A percentile compares a stretch with the other conserved stretches of the same genome.
Evolutionary conservation across 2,888 invertebrate species (phyloP).

Genomic region (Apoda limacodes): DNA sequence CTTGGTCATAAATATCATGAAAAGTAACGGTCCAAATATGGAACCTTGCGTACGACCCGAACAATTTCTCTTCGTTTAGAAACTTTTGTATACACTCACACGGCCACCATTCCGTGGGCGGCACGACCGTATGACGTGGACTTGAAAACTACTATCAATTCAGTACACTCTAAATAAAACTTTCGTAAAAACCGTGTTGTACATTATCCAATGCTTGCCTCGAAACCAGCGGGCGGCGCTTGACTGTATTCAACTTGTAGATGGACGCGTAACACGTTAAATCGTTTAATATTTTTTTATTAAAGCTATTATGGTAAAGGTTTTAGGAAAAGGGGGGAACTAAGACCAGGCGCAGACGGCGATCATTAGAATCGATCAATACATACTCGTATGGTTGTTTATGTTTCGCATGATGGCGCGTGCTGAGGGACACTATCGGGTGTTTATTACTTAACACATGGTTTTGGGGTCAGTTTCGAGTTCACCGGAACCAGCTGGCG

Average conservation of each 20-base stretch:
- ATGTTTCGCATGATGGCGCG: conserved; percentile 45
- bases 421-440: no score
- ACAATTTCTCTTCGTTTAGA: conserved; percentile 33
- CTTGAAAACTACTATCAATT: conserved; percentile 44
- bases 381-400: conserved; percentile 28
- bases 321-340: conserved; percentile 34
- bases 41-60: conserved; percentile 34
- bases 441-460: conserved; percentile 43
- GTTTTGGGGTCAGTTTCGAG: no score
- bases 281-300: no score
- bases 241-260: no score
- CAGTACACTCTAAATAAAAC: conserved; percentile 24
- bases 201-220: conserved; percentile 40
- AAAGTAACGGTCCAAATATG: conserved; percentile 23
- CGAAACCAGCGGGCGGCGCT: no score
- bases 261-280: no score
- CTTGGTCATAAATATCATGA: no score
- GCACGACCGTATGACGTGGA: conserved; percentile 58
- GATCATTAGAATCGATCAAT: conserved; percentile 25
- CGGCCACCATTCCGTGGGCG: conserved; percentile 57
- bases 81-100: conserved; percentile 40
- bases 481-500: no score
- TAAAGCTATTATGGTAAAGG: no score
- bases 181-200: conserved; percentile 19
- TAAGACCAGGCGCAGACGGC: conserved; percentile 28